Evolutionary conservation across 2,888 invertebrate genomes (phyloP).

Genomic region (Trissolcus japonicus): DNA sequence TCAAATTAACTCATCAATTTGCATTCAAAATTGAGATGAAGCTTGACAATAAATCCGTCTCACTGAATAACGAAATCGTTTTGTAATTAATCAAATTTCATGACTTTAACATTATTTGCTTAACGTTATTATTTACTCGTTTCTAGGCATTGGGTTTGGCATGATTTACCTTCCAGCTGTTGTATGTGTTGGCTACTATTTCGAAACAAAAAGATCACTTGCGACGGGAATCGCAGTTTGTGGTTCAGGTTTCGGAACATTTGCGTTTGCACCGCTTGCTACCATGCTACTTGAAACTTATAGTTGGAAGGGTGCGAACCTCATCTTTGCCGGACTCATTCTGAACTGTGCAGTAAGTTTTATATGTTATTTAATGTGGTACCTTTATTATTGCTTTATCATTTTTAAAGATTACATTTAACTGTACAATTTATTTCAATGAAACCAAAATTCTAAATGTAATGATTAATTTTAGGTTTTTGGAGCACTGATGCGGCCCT

Average conservation of each 20-base stretch:
- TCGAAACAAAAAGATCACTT: conserved; percentile 94
- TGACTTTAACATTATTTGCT: neutral
- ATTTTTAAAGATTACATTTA: too few species aligned
- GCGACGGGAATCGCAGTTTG: conserved; percentile 97
- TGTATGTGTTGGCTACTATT: conserved; percentile 97
- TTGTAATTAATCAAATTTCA: too few species aligned
- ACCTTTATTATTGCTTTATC: too few species aligned
- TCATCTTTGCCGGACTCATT: conserved; percentile 94
- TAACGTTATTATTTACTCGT: neutral
- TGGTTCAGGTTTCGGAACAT: conserved; percentile 96
- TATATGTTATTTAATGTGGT: neutral
- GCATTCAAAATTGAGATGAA: too few species aligned
- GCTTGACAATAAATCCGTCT: too few species aligned
- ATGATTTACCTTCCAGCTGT: conserved; percentile 97
- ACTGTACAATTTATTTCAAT: too few species aligned
- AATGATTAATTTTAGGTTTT: conserved; percentile 77
- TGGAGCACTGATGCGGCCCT: conserved; percentile 88
- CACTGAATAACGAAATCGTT: too few species aligned
- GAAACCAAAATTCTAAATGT: too few species aligned
- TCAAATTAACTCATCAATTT: too few species aligned
- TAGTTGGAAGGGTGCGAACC: conserved; percentile 92
- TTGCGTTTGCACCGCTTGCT: conserved; percentile 95
- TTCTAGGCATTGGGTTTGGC: conserved; percentile 90
- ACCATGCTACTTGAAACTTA: conserved; percentile 86
- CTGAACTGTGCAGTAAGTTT: conserved; percentile 88